phyloP scores from a whole-genome alignment of 2,113 vertebrate genomes.

The Helogale parvula region DNA sequence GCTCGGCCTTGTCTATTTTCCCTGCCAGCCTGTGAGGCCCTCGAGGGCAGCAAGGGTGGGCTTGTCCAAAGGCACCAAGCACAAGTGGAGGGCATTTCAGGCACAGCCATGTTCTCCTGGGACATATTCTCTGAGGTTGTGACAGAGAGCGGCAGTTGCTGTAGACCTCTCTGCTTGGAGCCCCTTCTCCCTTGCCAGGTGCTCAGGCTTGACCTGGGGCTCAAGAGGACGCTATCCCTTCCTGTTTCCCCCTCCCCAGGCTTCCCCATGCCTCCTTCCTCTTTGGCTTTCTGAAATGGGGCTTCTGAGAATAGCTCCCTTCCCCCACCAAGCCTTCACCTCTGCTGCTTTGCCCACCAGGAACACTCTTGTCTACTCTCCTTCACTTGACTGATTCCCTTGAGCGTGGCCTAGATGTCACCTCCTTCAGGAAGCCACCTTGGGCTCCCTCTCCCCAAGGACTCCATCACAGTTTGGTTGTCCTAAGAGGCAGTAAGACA shows the following conservation, averaged over 20 bases:
- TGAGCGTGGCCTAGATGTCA: background rate
- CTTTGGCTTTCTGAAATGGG: background rate
- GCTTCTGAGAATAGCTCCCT: background rate
- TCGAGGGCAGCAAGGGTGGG: too few relatives aligned
- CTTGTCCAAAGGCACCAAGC: background rate
- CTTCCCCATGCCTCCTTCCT: background rate
- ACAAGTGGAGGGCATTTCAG: fast-evolving
- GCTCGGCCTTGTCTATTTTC: background rate
- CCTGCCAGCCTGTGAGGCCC: background rate
- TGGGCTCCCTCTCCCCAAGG: background rate
- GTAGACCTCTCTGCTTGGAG: background rate
- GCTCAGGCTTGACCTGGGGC: background rate
- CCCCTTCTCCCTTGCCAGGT: background rate
- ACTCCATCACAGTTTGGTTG: background rate
- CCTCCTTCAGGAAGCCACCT: background rate
- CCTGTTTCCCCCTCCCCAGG: background rate
- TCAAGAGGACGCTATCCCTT: background rate
- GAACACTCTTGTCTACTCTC: background rate
- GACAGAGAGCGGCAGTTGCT: fast-evolving
- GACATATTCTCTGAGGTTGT: background rate
- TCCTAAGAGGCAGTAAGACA: background rate
- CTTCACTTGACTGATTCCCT: background rate
- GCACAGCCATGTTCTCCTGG: background rate
- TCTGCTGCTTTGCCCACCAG: background rate
- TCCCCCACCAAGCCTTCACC: background rate